Conservation (phyloP, 2,797 vertebrate species). For the Setipinna tenuifilis region DNA sequence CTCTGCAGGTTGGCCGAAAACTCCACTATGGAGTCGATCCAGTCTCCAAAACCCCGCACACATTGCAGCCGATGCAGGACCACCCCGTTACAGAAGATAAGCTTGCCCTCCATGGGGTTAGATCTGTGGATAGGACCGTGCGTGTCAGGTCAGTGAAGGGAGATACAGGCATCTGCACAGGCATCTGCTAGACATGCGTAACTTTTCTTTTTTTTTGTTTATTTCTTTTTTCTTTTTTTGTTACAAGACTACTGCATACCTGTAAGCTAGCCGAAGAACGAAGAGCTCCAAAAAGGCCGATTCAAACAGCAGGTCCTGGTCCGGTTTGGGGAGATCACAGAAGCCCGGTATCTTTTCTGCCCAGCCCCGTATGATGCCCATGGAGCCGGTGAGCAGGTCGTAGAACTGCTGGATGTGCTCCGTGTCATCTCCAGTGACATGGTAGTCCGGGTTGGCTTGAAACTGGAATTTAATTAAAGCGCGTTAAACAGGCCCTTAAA, state of each 20-base stretch:
- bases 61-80: slow-evolving; percentile 94
- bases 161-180: too few species aligned
- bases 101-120: slow-evolving; percentile 90
- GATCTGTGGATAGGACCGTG: slow-evolving; percentile 73
- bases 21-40: slow-evolving; percentile 95
- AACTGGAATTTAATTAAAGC: slow-evolving; percentile 76
- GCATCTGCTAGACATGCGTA: too few species aligned
- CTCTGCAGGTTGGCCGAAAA: slow-evolving; percentile 93
- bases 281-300: slow-evolving; percentile 97
- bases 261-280: slow-evolving; percentile 91
- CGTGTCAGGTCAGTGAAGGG: neutral
- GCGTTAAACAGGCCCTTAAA: slow-evolving; percentile 16
- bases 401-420: slow-evolving; percentile 96
- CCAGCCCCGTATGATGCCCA: slow-evolving; percentile 96
- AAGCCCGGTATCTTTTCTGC: slow-evolving; percentile 93
- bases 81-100: slow-evolving; percentile 95
- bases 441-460: slow-evolving; percentile 87
- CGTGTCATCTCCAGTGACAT: slow-evolving; percentile 85
- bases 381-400: slow-evolving; percentile 92
- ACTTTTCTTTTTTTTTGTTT: too few species aligned
- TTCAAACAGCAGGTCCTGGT: slow-evolving; percentile 96
- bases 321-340: slow-evolving; percentile 83
- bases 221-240: neutral
- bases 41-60: slow-evolving; percentile 94
- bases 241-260: slow-evolving; percentile 68